Conservation (phyloP, 2,888 invertebrate genomes). For the Drosophila fulvimacula region DNA sequence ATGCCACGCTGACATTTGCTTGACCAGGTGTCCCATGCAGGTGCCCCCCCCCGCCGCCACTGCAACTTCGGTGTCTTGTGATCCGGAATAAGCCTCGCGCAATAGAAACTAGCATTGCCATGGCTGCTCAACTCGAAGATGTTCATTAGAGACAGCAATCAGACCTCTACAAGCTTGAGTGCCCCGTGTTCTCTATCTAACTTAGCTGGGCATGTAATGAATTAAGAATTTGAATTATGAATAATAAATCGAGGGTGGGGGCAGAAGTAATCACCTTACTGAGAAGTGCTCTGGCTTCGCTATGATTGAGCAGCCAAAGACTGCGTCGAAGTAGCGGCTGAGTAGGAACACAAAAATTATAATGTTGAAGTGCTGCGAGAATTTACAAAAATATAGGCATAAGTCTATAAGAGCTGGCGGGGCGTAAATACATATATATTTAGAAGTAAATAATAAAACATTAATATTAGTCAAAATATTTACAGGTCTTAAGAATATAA, state of each 20-base stretch:
- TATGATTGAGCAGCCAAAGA: too few species aligned
- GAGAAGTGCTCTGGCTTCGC: too few species aligned
- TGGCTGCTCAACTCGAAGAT: background rate
- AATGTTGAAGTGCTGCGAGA: too few species aligned
- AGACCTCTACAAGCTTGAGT: background rate
- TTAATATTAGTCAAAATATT: too few species aligned
- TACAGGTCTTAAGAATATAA: too few species aligned
- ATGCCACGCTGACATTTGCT: conserved; percentile 19
- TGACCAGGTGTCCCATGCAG: conserved; percentile 21
- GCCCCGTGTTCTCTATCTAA: background rate
- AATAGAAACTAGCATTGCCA: background rate
- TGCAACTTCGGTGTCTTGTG: background rate
- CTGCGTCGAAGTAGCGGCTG: too few species aligned
- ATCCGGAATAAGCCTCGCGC: conserved; percentile 16
- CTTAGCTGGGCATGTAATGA: background rate
- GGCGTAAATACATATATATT: too few species aligned
- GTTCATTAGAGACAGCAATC: background rate
- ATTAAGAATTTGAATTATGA: background rate
- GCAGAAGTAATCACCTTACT: too few species aligned
- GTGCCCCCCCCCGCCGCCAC: background rate
- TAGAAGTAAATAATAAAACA: too few species aligned
- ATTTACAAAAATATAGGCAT: too few species aligned
- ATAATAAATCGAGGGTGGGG: background rate
- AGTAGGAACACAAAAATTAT: too few species aligned
- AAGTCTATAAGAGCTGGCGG: too few species aligned